Percentiles rank a stretch among this genome's conserved stretches.
These are phyloP conservation scores for Muscidifurax raptorellus DNA, from an alignment of 1,140 invertebrate species.

Conservation along the genomic window DNA sequence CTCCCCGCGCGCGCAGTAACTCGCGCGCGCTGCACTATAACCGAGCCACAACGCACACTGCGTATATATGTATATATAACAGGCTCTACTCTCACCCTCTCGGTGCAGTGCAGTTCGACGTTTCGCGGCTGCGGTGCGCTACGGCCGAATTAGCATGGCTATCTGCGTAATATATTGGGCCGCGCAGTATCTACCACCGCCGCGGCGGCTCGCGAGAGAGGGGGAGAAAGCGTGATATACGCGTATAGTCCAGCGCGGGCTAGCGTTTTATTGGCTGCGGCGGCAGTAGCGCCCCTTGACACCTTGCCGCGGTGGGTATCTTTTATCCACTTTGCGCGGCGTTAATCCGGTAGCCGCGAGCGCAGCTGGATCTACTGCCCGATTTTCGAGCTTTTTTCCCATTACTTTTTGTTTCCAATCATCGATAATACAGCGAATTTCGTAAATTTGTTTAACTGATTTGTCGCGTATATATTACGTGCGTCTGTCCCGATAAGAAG, in stretches of 20 bases:
- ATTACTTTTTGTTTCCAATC: too few relatives aligned
- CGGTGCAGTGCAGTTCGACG: conserved; percentile 22
- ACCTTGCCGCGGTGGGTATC: conserved; percentile 54
- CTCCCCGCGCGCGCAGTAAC: too few relatives aligned
- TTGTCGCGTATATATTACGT: too few relatives aligned
- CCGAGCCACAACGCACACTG: background rate
- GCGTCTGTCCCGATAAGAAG: too few relatives aligned
- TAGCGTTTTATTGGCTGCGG: conserved; percentile 28
- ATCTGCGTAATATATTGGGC: conserved; percentile 69
- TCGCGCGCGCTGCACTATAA: background rate
- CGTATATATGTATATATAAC: background rate
- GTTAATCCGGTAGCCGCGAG: conserved; percentile 60
- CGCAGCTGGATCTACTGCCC: background rate
- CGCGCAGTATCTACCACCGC: conserved; percentile 50
- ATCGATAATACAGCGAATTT: too few relatives aligned
- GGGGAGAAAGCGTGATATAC: conserved; percentile 53
- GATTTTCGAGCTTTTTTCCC: background rate
- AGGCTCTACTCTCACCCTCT: background rate
- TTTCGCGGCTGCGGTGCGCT: conserved; percentile 16
- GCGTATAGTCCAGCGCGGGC: background rate
- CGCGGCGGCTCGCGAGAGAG: background rate
- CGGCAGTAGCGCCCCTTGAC: conserved; percentile 47
- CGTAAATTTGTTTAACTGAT: too few relatives aligned
- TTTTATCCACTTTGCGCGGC: conserved; percentile 61
- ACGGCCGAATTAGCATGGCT: conserved; percentile 67